phyloP scores from a whole-genome alignment of 1,140 invertebrate genomes.

The Diabrotica undecimpunctata region DNA sequence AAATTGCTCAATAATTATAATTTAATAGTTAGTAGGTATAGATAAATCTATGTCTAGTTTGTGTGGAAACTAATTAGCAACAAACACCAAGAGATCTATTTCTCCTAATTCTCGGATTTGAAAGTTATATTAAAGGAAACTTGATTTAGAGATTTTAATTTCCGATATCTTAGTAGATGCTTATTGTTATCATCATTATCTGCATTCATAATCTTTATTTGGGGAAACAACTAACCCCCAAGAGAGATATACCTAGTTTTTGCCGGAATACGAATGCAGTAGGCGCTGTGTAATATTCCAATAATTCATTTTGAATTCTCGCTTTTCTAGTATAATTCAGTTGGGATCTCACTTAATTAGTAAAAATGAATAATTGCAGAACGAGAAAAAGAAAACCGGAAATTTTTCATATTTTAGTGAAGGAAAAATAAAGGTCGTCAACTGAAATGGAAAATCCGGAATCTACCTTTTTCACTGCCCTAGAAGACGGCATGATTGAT shows the following conservation, averaged over 20 bases:
- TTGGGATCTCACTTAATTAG: background rate
- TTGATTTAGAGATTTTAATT: too few species aligned
- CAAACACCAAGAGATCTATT: too few species aligned
- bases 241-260: background rate
- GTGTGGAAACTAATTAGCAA: too few species aligned
- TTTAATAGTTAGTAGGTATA: too few species aligned
- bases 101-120: too few species aligned
- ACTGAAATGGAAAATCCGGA: slow-evolving; percentile 1
- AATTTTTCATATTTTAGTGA: background rate
- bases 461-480: background rate
- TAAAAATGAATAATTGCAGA: background rate
- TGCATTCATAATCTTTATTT: background rate
- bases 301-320: background rate
- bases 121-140: too few species aligned
- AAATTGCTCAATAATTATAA: too few species aligned
- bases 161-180: background rate
- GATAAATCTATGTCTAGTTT: too few species aligned
- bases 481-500: background rate
- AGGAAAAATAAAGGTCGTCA: slow-evolving; percentile 1
- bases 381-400: background rate
- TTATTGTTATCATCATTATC: background rate
- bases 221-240: background rate
- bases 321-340: background rate
- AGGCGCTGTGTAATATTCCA: background rate
- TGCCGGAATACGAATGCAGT: background rate